Percentiles rank a stretch among this genome's conserved stretches.
These are phyloP conservation scores for Arvicanthis niloticus DNA, from an alignment of 2,113 vertebrate species.

Conservation along the genomic window DNA sequence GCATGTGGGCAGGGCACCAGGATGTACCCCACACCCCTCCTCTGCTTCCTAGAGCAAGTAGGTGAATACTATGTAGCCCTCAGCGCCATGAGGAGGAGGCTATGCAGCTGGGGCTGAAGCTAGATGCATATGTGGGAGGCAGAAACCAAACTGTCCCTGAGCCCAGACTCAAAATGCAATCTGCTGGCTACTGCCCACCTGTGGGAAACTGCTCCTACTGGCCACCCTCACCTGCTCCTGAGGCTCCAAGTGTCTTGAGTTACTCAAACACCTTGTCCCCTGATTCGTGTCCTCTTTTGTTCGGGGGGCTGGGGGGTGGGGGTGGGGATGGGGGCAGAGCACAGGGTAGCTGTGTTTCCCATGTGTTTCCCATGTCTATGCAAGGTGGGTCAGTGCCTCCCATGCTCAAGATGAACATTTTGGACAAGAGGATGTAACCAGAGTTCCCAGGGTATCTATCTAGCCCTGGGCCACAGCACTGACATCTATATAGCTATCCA, in stretches of 20 bases:
- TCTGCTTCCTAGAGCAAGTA: background rate
- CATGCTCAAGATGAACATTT: too few relatives aligned
- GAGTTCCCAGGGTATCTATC: background rate
- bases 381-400: too few relatives aligned
- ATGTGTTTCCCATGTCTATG: background rate
- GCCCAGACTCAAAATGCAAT: background rate
- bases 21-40: background rate
- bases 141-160: background rate
- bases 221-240: background rate
- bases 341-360: background rate
- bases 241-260: background rate
- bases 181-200: background rate
- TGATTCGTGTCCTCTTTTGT: background rate
- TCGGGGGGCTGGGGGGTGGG: background rate
- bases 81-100: background rate
- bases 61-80: background rate
- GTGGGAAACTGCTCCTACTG: background rate
- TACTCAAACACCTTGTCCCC: background rate
- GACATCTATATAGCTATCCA: background rate
- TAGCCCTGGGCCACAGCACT: background rate
- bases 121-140: accelerated
- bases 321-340: too few relatives aligned
- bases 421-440: background rate
- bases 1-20: background rate
- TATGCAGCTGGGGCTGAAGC: background rate